Evolutionary conservation across 2,113 vertebrate species (phyloP).

Genomic region (Trachemys scripta): DNA sequence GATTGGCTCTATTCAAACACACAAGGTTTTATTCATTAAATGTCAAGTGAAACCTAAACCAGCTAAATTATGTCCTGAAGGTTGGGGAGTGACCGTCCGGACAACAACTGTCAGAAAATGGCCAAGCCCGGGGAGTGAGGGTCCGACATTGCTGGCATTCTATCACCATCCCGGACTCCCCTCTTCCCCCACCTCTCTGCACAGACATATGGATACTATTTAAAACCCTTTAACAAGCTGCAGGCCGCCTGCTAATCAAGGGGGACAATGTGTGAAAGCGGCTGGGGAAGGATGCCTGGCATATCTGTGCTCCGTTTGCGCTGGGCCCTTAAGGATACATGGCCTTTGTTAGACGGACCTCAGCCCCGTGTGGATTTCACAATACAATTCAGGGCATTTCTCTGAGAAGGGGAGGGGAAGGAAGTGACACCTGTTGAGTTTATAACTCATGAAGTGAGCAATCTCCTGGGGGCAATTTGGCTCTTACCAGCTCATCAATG

Average conservation of each 20-base stretch:
- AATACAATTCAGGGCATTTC: constrained; percentile 13
- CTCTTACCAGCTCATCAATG: constrained; percentile 95
- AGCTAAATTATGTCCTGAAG: constrained; percentile 52
- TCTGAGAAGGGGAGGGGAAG: not conserved
- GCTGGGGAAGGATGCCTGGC: constrained; percentile 70
- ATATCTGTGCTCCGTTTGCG: constrained; percentile 51
- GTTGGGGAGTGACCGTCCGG: constrained; percentile 18
- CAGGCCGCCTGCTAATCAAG: constrained; percentile 71
- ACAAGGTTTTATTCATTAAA: constrained; percentile 67
- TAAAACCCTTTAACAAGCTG: constrained; percentile 76
- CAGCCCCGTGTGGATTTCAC: not conserved
- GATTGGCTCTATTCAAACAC: not conserved
- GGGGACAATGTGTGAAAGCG: constrained; percentile 51
- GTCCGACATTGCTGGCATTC: constrained; percentile 80
- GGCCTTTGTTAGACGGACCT: constrained; percentile 35
- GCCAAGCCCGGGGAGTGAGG: constrained; percentile 49
- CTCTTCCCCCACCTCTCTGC: constrained; percentile 46
- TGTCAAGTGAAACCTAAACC: constrained; percentile 73
- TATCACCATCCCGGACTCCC: constrained; percentile 53
- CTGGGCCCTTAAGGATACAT: constrained; percentile 33
- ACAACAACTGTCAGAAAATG: constrained; percentile 75
- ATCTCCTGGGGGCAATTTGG: not conserved
- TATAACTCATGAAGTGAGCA: not conserved
- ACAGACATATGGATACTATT: constrained; percentile 82
- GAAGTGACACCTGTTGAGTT: constrained; percentile 46